phyloP scores from a whole-genome alignment of 2,797 vertebrate genomes.

The Tragopan temminckii region DNA sequence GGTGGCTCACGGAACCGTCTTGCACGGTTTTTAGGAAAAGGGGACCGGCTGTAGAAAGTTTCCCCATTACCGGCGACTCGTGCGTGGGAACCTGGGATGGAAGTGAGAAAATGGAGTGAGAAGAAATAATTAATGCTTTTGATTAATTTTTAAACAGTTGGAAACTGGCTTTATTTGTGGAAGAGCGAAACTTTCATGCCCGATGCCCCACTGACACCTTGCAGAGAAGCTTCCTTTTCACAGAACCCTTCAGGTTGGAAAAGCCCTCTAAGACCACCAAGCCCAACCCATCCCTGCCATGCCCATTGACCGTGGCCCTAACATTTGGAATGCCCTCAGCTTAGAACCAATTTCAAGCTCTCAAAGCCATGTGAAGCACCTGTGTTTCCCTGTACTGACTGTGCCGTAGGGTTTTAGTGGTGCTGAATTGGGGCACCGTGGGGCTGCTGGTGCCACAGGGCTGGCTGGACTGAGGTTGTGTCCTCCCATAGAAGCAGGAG shows the following conservation, averaged over 20 bases:
- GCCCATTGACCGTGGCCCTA: no score
- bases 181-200: background rate
- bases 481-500: background rate
- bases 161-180: background rate
- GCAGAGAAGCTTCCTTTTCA: background rate
- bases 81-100: background rate
- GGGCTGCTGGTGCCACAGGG: background rate
- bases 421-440: background rate
- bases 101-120: fast-evolving
- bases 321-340: fast-evolving
- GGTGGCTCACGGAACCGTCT: background rate
- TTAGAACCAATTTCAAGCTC: background rate
- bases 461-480: background rate
- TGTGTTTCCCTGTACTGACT: fast-evolving
- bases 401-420: fast-evolving
- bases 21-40: background rate
- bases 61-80: background rate
- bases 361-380: fast-evolving
- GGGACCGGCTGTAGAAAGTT: background rate
- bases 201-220: fast-evolving
- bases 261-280: no score
- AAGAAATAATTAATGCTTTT: background rate
- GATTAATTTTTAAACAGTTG: background rate
- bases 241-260: no score
- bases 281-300: no score